Conservation (phyloP, 2,888 invertebrate genomes). For the Philonicus albiceps region DNA sequence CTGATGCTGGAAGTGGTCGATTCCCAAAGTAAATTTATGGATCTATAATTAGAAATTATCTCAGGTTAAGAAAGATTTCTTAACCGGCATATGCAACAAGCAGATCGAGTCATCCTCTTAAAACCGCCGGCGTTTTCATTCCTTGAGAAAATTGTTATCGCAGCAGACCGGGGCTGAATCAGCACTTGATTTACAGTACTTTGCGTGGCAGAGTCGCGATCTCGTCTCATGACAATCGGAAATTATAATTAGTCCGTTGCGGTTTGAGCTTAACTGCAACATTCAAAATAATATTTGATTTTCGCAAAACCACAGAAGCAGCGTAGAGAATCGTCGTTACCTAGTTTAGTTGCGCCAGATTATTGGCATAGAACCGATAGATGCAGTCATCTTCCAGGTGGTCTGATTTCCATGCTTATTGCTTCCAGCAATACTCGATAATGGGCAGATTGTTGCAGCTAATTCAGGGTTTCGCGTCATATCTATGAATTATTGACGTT, state of each 20-base stretch:
- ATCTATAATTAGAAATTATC: constrained; percentile 41
- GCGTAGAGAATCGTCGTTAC: not conserved
- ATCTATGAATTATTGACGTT: constrained; percentile 31
- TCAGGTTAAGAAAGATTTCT: constrained; percentile 34
- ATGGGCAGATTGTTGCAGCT: constrained; percentile 8
- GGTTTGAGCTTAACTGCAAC: not conserved
- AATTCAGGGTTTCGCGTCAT: constrained; percentile 8
- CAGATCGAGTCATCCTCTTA: constrained; percentile 28
- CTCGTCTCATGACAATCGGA: not conserved
- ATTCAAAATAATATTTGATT: not conserved
- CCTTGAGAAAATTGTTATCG: constrained; percentile 11
- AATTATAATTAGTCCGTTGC: constrained; percentile 16
- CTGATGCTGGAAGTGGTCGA: not conserved
- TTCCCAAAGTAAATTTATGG: constrained; percentile 28
- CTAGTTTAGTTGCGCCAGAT: not conserved
- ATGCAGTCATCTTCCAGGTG: constrained; percentile 11
- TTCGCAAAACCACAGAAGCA: not conserved
- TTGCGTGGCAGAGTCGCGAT: not conserved
- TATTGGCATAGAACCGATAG: not conserved
- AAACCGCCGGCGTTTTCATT: constrained; percentile 5
- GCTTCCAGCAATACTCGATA: constrained; percentile 30
- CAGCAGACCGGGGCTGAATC: constrained; percentile 18
- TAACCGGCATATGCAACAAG: constrained; percentile 23
- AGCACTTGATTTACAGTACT: constrained; percentile 17
- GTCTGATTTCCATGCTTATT: not conserved